Conservation (phyloP, 1,140 invertebrate species). For the Glossosoma conforme region DNA sequence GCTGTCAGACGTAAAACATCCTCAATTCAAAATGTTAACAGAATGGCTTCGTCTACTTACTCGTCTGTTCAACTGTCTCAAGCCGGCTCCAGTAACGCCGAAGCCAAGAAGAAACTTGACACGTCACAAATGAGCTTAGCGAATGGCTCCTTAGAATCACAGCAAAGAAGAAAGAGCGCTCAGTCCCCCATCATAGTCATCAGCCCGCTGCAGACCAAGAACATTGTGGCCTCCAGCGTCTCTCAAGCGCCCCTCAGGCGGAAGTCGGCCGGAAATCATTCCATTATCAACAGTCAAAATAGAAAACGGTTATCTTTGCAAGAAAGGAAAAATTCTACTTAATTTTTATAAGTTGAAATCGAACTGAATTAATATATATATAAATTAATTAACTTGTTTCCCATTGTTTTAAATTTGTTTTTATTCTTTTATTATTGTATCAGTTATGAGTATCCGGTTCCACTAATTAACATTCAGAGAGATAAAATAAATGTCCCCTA, state of each 20-base stretch:
- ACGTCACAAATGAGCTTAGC: neutral
- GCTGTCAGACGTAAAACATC: constrained; percentile 44
- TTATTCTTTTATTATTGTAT: too few species aligned
- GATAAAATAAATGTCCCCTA: too few species aligned
- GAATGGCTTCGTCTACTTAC: constrained; percentile 37
- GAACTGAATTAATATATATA: too few species aligned
- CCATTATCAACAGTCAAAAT: constrained; percentile 37
- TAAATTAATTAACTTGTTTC: too few species aligned
- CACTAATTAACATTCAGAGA: too few species aligned
- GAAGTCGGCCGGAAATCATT: constrained; percentile 24
- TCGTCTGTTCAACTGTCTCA: constrained; percentile 36
- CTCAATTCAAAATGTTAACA: constrained; percentile 41
- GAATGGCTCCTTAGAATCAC: constrained; percentile 8
- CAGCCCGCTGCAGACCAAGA: neutral
- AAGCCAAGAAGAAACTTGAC: constrained; percentile 38
- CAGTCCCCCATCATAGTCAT: neutral
- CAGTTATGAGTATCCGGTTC: too few species aligned
- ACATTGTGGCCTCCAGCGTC: neutral
- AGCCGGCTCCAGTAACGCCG: constrained; percentile 33
- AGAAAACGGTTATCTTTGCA: constrained; percentile 46
- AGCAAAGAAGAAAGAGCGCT: constrained; percentile 23
- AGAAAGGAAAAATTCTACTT: constrained; percentile 47
- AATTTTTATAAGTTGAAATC: constrained; percentile 35
- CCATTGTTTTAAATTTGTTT: too few species aligned
- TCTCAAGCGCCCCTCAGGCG: constrained; percentile 22